Conservation (phyloP, 2,113 vertebrate species). For the Climacteris rufus region DNA sequence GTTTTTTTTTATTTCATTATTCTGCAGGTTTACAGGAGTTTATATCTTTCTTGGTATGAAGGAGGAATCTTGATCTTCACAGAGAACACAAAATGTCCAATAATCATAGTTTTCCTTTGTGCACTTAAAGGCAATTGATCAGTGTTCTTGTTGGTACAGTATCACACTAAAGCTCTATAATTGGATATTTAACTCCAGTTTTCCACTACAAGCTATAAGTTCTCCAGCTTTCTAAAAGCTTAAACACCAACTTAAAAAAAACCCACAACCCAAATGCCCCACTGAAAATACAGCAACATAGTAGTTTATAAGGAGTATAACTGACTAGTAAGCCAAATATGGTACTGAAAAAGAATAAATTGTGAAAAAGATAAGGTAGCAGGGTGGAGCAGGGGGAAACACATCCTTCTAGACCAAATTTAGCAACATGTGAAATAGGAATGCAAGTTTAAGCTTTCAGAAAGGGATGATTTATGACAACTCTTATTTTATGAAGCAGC, state of each 20-base stretch:
- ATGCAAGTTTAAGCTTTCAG: neutral
- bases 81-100: neutral
- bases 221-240: neutral
- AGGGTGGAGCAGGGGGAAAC: neutral
- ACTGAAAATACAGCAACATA: neutral
- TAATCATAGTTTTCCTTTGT: neutral
- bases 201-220: neutral
- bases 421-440: neutral
- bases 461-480: neutral
- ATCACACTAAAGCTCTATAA: neutral
- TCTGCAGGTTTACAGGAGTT: neutral
- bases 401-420: neutral
- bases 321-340: neutral
- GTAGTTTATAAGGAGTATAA: neutral
- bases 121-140: neutral
- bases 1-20: neutral
- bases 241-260: neutral
- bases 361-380: neutral
- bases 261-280: fast-evolving
- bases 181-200: neutral
- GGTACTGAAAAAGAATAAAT: neutral
- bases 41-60: neutral
- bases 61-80: neutral
- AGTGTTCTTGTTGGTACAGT: neutral
- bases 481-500: neutral